Conservation (phyloP, 2,888 invertebrate species). For the Scaptomyza parva region DNA sequence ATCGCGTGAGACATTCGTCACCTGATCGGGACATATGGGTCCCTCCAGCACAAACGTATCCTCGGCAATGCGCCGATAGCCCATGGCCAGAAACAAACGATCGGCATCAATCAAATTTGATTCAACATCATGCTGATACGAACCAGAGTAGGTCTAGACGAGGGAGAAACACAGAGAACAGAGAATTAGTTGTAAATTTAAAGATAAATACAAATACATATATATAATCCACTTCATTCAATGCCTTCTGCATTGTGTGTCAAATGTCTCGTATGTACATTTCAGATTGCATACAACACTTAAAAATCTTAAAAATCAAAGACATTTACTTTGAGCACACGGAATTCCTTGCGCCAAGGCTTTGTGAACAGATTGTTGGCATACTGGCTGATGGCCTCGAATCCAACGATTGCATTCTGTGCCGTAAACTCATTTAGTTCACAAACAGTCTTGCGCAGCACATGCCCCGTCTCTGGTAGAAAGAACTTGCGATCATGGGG, state of each 20-base stretch:
- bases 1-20: conserved; percentile 92
- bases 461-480: conserved; percentile 90
- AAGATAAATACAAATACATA: no score
- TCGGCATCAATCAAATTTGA: conserved; percentile 92
- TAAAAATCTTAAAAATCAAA: no score
- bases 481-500: conserved; percentile 92
- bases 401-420: conserved; percentile 92
- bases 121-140: conserved; percentile 94
- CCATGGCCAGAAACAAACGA: conserved; percentile 92
- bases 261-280: no score
- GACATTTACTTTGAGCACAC: conserved; percentile 89
- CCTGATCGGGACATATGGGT: conserved; percentile 93
- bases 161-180: no score
- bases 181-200: background rate
- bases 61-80: conserved; percentile 88
- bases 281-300: no score
- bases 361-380: conserved; percentile 93
- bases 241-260: no score
- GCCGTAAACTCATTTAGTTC: conserved; percentile 91
- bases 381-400: conserved; percentile 93
- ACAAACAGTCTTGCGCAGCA: conserved; percentile 90
- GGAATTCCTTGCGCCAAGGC: conserved; percentile 95
- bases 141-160: conserved; percentile 92
- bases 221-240: no score
- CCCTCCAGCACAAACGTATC: conserved; percentile 88